Evolutionary conservation across 92 coral and sea anemone genomes (phyloP).

Genomic region (Virgularia gustaviana): DNA sequence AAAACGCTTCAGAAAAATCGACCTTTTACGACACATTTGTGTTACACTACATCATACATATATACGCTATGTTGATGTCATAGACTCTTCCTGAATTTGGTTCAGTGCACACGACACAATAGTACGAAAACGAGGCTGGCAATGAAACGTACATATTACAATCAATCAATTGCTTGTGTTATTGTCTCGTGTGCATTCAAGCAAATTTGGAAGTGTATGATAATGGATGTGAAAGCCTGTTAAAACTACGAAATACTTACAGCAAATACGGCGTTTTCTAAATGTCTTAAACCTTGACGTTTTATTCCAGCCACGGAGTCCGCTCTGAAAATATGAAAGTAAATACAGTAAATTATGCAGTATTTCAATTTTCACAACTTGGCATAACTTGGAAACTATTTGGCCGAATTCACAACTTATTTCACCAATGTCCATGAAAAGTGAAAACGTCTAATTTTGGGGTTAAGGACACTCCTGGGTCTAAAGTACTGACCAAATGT

Average conservation of each 20-base stretch:
- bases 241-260: slow-evolving; percentile 56
- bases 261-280: slow-evolving; percentile 87
- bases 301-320: slow-evolving; percentile 83
- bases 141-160: too few relatives aligned
- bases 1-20: too few relatives aligned
- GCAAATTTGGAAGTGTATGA: background rate
- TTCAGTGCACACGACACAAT: too few relatives aligned
- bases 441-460: too few relatives aligned
- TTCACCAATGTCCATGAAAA: background rate
- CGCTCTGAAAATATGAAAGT: slow-evolving; percentile 55
- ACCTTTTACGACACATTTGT: too few relatives aligned
- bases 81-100: too few relatives aligned
- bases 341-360: background rate
- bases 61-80: too few relatives aligned
- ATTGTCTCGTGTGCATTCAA: background rate
- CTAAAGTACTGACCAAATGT: background rate
- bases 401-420: too few relatives aligned
- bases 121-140: too few relatives aligned
- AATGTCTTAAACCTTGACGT: slow-evolving; percentile 82
- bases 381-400: too few relatives aligned
- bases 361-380: background rate
- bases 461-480: background rate
- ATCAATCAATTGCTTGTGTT: too few relatives aligned
- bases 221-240: background rate
- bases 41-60: too few relatives aligned